Evolutionary conservation across 2,888 invertebrate genomes (phyloP), one percentile per base, ranked within the genome.

Genomic region (Syritta pipiens): DNA sequence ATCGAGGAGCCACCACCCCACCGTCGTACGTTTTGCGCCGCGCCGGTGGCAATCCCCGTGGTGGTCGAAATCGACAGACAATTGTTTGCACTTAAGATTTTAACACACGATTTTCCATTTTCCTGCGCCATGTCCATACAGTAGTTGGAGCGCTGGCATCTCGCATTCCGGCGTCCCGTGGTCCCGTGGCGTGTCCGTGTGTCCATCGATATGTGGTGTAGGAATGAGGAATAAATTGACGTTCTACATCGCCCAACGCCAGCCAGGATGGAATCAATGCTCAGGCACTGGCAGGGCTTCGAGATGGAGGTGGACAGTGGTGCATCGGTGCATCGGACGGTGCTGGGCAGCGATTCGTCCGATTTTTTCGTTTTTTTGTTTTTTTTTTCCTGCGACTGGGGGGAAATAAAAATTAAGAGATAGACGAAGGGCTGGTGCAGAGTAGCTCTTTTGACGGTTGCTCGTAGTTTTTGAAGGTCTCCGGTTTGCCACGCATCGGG

Each of bases 61-160:
- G 84, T 85, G 85, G 84, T 85, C 86, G 85, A 87, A 86, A 86
- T 86, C 85, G 85, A 85, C 85, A 84, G 85, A 87, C 87, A 87
- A 86, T 88, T 88, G 88, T 88, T 88, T 88, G 88, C 88, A 88
- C 88, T 88, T 88, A 88, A 88, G 87, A 88, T 88, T 88, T 88
- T 88, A 88, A 88, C 88, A 88, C 87, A 87, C 87, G 88, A 88
- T 87, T 87, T 79, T 79, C 79, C 68, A 79, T 79, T 79, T 79
- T 74, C 72, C 79, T 79, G 60, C 44, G 57, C 74, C 79, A 74
- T 74, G 79, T 74, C 62, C 79, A 79, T 79, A 68, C 67, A 65
- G 74, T 62, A 67, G 72, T 72, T 42, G n/a, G 35, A 12, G 48
- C 42, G 28, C 40, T 35, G 65, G 14, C n/a, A n/a, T n/a, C 37